Evolutionary conservation across 2,797 vertebrate species (phyloP), one percentile per base, ranked within the genome.

Genomic region (Leucoraja ocellata): DNA sequence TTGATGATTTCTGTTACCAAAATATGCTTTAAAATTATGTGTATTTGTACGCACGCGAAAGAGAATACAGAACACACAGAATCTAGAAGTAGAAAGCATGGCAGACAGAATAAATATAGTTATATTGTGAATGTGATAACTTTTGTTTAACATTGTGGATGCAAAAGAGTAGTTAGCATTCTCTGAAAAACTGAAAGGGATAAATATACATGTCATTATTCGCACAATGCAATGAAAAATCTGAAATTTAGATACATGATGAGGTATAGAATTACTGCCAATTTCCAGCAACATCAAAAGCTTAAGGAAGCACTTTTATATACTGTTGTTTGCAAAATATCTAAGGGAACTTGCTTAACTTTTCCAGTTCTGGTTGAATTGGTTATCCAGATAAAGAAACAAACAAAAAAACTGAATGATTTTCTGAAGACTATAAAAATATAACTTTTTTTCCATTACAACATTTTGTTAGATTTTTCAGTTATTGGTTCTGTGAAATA

Each of bases 401-500:
- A 32, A 88, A 46, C 46, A 46, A 68, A 86, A 36, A n/a, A 73
- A 21, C 18, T 36, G 77, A 88, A 65, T 8, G 28, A 84, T n/a
- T 61, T 73, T 61, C 54, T 84, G 46, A 61, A 84, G 36, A 92
- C 90, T 92, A 92, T 92, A 92, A 92, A 92, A 92, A 92, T 92
- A 92, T 92, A 92, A 68, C 39, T 54, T 74, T 28, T 36, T 76
- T 92, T 74, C 46, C 21, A 91, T 73, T 14, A 73, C 39, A 91
- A 92, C 28, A 39, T 76, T 92, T 73, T 28, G 71, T 92, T 92
- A 23, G 36, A 71, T 84, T 84, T 91, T 92, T 54, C 90, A 92
- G 21, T 5, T 71, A 39, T 92, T 71, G 7, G 23, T 9, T 92
- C 39, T 92, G 90, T 58, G 90, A 92, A 92, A 92, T 54, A 36